Conservation (phyloP, 1,140 invertebrate genomes). For the Drosophila repleta region DNA sequence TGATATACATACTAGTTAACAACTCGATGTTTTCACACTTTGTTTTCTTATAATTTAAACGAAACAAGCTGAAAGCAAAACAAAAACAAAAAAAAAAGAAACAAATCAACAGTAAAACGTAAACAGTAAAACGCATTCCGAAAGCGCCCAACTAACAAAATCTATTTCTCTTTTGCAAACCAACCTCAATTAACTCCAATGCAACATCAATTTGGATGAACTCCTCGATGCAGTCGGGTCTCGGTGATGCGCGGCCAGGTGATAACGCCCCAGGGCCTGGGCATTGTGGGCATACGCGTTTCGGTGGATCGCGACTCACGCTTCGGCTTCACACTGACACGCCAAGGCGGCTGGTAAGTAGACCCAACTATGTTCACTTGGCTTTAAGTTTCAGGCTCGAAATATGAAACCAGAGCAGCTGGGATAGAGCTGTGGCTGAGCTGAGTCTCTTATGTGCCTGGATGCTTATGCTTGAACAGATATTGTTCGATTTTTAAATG, state of each 20-base stretch:
- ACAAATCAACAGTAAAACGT: slow-evolving; percentile 19
- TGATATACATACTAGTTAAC: slow-evolving; percentile 35
- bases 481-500: too few relatives aligned
- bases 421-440: neutral
- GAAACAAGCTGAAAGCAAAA: slow-evolving; percentile 22
- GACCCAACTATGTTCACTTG: neutral
- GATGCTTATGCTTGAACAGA: too few relatives aligned
- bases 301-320: slow-evolving; percentile 96
- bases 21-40: slow-evolving; percentile 43
- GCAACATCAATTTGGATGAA: neutral
- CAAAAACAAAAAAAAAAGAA: too few relatives aligned
- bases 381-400: too few relatives aligned
- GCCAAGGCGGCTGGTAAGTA: slow-evolving; percentile 96
- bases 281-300: slow-evolving; percentile 98
- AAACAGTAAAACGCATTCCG: slow-evolving; percentile 16
- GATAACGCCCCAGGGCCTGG: slow-evolving; percentile 95
- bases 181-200: slow-evolving; percentile 6
- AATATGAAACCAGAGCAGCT: neutral
- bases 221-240: slow-evolving; percentile 90
- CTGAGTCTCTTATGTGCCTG: too few relatives aligned
- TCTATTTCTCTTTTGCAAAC: slow-evolving; percentile 61
- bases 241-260: slow-evolving; percentile 99
- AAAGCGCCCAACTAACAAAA: slow-evolving; percentile 58
- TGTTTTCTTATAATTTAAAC: slow-evolving; percentile 36
- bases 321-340: slow-evolving; percentile 97